Conservation (phyloP, 1,140 invertebrate genomes). For the Pygmarrhopalites habei region DNA sequence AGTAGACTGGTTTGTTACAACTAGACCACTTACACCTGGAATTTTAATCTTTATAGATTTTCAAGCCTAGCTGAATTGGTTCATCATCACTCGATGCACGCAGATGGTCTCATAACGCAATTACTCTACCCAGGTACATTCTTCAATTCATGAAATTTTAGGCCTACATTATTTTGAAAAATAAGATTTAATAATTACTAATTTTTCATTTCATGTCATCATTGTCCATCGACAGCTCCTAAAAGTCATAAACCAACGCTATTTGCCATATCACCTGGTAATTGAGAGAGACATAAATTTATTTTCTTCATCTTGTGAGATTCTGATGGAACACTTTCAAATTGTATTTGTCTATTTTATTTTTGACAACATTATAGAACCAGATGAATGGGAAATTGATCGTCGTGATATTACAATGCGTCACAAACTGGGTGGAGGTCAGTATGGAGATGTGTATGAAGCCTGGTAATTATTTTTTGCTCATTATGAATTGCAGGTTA, state of each 20-base stretch:
- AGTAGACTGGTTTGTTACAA: neutral
- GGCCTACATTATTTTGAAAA: no score
- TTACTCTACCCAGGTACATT: slow-evolving; percentile 90
- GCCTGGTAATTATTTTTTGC: no score
- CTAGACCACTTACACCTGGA: neutral
- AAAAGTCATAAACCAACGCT: slow-evolving; percentile 95
- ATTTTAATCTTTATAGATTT: slow-evolving; percentile 51
- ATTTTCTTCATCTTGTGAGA: neutral
- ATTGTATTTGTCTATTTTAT: no score
- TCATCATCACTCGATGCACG: slow-evolving; percentile 93
- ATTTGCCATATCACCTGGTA: slow-evolving; percentile 78
- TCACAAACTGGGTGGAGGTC: slow-evolving; percentile 82
- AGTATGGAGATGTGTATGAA: slow-evolving; percentile 99
- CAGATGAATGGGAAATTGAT: slow-evolving; percentile 97
- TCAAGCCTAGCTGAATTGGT: slow-evolving; percentile 85
- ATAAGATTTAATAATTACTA: no score
- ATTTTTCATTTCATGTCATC: no score
- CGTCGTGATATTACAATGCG: slow-evolving; percentile 98
- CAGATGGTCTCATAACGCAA: slow-evolving; percentile 93
- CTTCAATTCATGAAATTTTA: no score
- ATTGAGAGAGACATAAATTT: neutral
- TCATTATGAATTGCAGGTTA: no score
- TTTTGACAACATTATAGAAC: slow-evolving; percentile 62
- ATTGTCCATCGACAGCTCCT: no score
- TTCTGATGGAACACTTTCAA: no score